Base-by-base conservation (phyloP, 2,888 invertebrate species). In the Spilosoma lubricipeda region DNA sequence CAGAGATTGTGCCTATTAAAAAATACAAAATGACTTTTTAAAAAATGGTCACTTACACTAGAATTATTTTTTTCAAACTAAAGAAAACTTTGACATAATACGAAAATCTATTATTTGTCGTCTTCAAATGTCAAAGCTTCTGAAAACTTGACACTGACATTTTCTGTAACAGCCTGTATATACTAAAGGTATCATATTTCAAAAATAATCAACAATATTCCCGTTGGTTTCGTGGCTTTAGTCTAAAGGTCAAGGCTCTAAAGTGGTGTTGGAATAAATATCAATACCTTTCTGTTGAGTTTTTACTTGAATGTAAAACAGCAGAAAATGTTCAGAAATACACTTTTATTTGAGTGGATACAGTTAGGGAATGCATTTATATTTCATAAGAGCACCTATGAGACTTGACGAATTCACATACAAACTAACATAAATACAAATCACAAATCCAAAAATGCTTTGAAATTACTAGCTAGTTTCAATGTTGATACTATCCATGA, bases 251-350 rank as follows among this genome's bases (percentile, higher is more conserved):
- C 82, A 82, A 11, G 80, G 78, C 63, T 27, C 36, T 20, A 39
- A 70, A 33, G 67, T 72, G 75, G 71, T 72, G 75, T 78, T 65
- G 69, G 71, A 65, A 76, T 70, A 82, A 77, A 82, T 78, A 82
- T 80, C 82, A 82, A 70, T 74, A 69, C 65, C 63, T 39, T 15
- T 66, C 30, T 69, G 52, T 20, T 36, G 33, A 33, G 23, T 52
- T 52, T 20, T n/a, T 30, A 63, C 63, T 30, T 23, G 23, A 2
- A n/a, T 42, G 27, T 42, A 20, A 42, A 39, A 18, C 59, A 27
- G 27, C 36, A n/a, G 39, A 33, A 20, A 59, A 56, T 20, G 2
- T 27, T 70, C 4, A 3, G 0, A 45, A 30, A 23, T 13, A 13
- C 23, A 36, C 23, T 15, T 27, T 27, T 30, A 15, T 59, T 27